Evolutionary conservation across 1,140 invertebrate species (phyloP), one percentile per base, ranked within the genome.

Genomic region (Zaprionus africanus): DNA sequence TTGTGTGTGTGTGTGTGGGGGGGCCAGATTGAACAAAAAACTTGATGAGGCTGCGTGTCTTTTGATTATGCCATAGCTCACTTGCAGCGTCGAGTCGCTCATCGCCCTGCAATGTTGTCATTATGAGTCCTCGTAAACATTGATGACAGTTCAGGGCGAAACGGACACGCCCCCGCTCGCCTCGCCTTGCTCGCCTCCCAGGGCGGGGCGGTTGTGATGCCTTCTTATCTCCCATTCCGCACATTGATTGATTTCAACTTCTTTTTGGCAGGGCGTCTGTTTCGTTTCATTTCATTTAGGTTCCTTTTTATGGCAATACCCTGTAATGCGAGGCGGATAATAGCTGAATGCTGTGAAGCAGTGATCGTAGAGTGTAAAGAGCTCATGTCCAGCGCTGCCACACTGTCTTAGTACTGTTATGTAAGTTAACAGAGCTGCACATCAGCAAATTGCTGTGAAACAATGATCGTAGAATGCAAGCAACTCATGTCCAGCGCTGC

Each of bases 121-220:
- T 90, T 82, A 87, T 81, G 80, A 76, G 46, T 53, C 68, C 75
- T 86, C 87, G 83, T 91, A 91, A 91, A 91, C 87, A 91, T 91
- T 91, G 78, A 91, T 91, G 87, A 91, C 87, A 90, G 82, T 76
- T 80, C 36, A 22, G 62, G 78, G 63, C 65, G 66, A 36, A 54
- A 63, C 36, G 4, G 61, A 34, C 59, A 63, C 62, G 62, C 74
- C 77, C 12, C 36, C 17, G 6, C 38, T 6, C 41, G 41, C 41
- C 13, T 19, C 6, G n/a, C 34, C 31, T 34, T 34, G 56, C 15
- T n/a, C 28, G 19, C 15, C n/a, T n/a, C n/a, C 7, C 28, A 22
- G 5, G 19, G 24, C 4, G 4, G n/a, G 19, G 19, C 11, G 19
- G 49, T 28, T 38, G n/a, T 22, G 22, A 65, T 12, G 62, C 62